phyloP scores from a whole-genome alignment of 2,113 vertebrate genomes.

The Peromyscus californicus region DNA sequence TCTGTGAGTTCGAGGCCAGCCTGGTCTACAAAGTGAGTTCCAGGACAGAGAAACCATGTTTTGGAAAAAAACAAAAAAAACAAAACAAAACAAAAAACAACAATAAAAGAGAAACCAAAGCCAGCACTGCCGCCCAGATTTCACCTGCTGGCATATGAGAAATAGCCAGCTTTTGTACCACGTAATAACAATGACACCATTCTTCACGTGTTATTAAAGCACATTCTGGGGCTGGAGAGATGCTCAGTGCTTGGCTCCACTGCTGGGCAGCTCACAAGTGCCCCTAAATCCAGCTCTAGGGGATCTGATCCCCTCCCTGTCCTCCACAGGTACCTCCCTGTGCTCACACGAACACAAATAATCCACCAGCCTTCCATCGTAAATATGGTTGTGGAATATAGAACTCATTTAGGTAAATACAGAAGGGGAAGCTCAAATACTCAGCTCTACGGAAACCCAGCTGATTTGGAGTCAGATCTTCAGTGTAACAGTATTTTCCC shows the following conservation, averaged over 20 bases:
- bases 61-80: neutral
- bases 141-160: constrained; percentile 40
- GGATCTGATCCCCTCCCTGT: neutral
- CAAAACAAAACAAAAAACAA: neutral
- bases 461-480: constrained; percentile 38
- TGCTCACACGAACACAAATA: neutral
- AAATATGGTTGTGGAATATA: constrained; percentile 44
- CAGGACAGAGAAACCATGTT: neutral
- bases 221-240: neutral
- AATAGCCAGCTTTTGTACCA: constrained; percentile 43
- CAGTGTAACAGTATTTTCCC: constrained; percentile 49
- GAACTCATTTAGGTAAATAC: constrained; percentile 62
- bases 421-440: constrained; percentile 51
- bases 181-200: constrained; percentile 67
- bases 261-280: neutral
- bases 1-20: neutral
- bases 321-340: neutral
- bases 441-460: constrained; percentile 39
- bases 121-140: constrained; percentile 35
- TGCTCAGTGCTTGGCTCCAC: neutral
- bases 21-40: neutral
- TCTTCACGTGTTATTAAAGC: constrained; percentile 16
- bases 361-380: constrained; percentile 42
- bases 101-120: neutral
- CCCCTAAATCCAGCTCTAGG: neutral